These are phyloP conservation scores for Camponotus vicinus DNA, from an alignment of 1,140 invertebrate genomes.

Conservation along the genomic window DNA sequence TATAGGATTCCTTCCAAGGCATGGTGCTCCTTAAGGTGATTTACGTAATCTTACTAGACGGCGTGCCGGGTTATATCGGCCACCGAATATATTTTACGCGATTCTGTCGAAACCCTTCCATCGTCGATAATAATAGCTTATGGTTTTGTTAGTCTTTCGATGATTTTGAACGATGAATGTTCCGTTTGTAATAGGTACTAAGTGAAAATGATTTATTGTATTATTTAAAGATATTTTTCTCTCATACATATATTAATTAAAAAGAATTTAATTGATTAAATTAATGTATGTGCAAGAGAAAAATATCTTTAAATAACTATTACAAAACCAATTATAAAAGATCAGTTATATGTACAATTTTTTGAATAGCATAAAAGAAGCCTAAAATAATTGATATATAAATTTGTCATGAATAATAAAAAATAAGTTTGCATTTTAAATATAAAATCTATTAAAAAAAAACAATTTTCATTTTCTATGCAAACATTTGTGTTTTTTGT, in stretches of 20 bases:
- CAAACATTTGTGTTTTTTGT: background rate
- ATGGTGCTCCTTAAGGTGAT: conserved; percentile 83
- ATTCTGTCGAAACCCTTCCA: conserved; percentile 57
- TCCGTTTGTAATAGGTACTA: background rate
- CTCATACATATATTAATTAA: too few relatives aligned
- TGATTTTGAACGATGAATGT: background rate
- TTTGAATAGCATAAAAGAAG: background rate
- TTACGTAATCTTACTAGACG: conserved; percentile 84
- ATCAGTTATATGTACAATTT: background rate
- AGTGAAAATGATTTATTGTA: background rate
- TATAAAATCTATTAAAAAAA: background rate
- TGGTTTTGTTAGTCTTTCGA: background rate
- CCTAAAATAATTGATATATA: background rate
- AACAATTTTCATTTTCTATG: background rate
- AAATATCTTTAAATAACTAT: too few relatives aligned
- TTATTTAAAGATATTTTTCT: background rate
- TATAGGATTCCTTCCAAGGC: conserved; percentile 81
- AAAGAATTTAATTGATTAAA: background rate
- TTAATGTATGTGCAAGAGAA: too few relatives aligned
- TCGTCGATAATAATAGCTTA: background rate
- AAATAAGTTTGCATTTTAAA: background rate
- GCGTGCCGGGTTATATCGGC: conserved; percentile 81
- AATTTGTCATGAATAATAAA: background rate
- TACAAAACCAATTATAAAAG: background rate
- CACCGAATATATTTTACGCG: conserved; percentile 76